phyloP scores from a whole-genome alignment of 64 coral and sea anemone genomes.

The Dendronephthya gigantea region DNA sequence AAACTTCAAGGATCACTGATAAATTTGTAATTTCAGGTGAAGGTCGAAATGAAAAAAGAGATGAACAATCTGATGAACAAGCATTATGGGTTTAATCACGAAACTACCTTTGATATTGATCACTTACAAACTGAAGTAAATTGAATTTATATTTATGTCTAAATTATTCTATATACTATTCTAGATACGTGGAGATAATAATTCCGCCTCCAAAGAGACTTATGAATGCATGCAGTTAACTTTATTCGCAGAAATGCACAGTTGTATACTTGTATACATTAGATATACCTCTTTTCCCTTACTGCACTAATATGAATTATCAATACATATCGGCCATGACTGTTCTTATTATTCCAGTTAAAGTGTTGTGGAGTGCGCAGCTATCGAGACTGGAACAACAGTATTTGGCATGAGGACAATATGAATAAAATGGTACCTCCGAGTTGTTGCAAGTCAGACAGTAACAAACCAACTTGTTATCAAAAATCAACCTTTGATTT shows the following conservation, averaged over 20 bases:
- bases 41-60: neutral
- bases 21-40: neutral
- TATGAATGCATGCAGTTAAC: too few species aligned
- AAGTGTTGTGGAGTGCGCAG: neutral
- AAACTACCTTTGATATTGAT: neutral
- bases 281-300: too few species aligned
- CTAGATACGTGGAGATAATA: too few species aligned
- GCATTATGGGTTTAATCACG: neutral
- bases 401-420: neutral
- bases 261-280: too few species aligned
- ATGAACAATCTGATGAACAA: neutral
- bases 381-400: neutral
- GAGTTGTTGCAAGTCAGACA: neutral
- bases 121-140: neutral
- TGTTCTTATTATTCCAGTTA: neutral
- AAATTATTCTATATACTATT: too few species aligned
- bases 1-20: too few species aligned
- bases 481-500: neutral
- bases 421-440: neutral
- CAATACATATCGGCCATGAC: too few species aligned
- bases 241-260: too few species aligned
- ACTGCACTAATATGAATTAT: too few species aligned
- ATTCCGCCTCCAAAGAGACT: too few species aligned
- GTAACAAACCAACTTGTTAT: neutral
- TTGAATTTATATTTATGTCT: neutral